Evolutionary conservation across 35 echinoderm and acorn worm genomes (phyloP), one percentile per base, ranked within the genome.

Genomic region (Stichopus chloronotus): DNA sequence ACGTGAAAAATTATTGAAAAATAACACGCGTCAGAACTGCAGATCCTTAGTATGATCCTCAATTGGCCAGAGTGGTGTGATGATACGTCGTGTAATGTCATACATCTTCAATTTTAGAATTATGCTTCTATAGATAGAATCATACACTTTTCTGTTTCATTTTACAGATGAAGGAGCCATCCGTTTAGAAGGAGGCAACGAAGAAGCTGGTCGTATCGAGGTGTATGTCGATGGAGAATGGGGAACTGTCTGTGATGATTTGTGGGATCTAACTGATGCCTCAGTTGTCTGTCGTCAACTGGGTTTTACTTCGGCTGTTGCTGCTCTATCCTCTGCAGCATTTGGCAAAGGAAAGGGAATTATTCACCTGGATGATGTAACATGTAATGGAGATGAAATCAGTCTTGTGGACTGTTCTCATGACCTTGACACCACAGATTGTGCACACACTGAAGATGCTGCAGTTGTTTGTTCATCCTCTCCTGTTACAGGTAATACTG

Each of bases 181-280:
- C 3, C 78, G 78, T 43, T 69, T 92, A 69, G 79, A 63, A 14
- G 79, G 79, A 61, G 91, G 91, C 12, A 16, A n/a, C 23, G 57
- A 56, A 5, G 52, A n/a, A 20, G 59, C 58, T 12, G 93, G 93
- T 23, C 78, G 93, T 55, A 77, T 94, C n/a, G 93, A 94, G 78
- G 81, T 94, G 17, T 83, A 85, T 24, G 53, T n/a, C 17, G 52
- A 72, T 56, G 88, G 80, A 57, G 53, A 74, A 6, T 94, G 93
- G 93, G 93, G 93, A n/a, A 94, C 93, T 10, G 61, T 94, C 56
- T 94, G 93, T 63, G 93, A 94, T 81, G 88, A 94, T 76, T 90
- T 56, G 21, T 94, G 87, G 87, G 80, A 94, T 79, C 16, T 55
- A 10, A 84, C 4, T 55, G 76, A 91, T 25, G 88, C 74, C 19